These are phyloP conservation scores for Yponomeuta cagnagella DNA, from an alignment of 2,888 invertebrate species.

Conservation along the genomic window DNA sequence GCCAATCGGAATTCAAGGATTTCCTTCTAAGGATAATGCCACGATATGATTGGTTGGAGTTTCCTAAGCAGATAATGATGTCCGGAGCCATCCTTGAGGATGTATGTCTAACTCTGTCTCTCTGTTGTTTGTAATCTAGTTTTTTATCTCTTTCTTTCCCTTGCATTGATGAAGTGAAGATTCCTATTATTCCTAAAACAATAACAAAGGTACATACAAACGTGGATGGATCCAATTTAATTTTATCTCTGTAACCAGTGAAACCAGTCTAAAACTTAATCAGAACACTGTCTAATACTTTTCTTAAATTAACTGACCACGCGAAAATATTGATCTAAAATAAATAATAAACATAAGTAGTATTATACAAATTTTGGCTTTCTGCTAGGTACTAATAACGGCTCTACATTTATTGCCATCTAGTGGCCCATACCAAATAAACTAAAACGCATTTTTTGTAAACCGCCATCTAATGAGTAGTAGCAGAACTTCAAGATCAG, in stretches of 20 bases:
- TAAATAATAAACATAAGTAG: too few relatives aligned
- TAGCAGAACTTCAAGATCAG: not conserved
- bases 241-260: too few relatives aligned
- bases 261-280: too few relatives aligned
- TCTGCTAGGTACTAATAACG: not conserved
- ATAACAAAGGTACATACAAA: too few relatives aligned
- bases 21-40: slow-evolving; percentile 59
- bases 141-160: slow-evolving; percentile 12
- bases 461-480: not conserved
- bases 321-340: too few relatives aligned
- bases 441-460: not conserved
- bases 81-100: slow-evolving; percentile 50
- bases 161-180: not conserved
- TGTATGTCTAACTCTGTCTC: slow-evolving; percentile 44
- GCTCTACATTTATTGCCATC: not conserved
- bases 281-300: too few relatives aligned
- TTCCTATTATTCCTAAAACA: too few relatives aligned
- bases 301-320: too few relatives aligned
- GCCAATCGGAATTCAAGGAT: slow-evolving; percentile 62
- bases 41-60: slow-evolving; percentile 45
- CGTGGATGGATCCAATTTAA: too few relatives aligned
- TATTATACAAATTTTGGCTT: not conserved
- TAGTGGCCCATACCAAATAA: not conserved
- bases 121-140: not conserved
- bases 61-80: slow-evolving; percentile 42